Evolutionary conservation across 2,797 vertebrate species (phyloP), one percentile per base, ranked within the genome.

Genomic region (Gorsachius magnificus): DNA sequence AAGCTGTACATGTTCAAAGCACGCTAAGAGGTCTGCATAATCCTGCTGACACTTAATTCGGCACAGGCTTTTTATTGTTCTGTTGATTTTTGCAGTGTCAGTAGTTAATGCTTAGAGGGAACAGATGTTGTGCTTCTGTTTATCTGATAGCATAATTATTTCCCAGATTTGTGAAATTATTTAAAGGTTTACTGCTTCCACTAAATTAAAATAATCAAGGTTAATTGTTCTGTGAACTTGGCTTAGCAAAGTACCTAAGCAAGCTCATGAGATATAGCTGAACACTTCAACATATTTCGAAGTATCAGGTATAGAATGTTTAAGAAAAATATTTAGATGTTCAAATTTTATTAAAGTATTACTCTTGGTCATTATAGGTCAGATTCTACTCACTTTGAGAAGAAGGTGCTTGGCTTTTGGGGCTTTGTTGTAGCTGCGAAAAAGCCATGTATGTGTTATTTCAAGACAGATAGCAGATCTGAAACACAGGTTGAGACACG

Each of bases 21-120:
- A 16, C 2, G 7, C 24, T 16, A 28, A 25, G 25, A 51, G 21
- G 12, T 65, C 41, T 76, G 0, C 2, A 0, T 12, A 53, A 33
- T 72, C 33, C 31, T 88, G 51, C 60, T 90, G 79, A 68, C 13
- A 21, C 13, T 71, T 81, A 25, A 0, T 66, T 64, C 41, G 63
- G 50, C 24, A 19, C n/a, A 50, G 21, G 14, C 83, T 92, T 93
- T 72, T 53, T 60, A 8, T 28, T 87, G 36, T 72, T 76, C 41
- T 69, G 28, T 38, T 84, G 24, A 20, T 76, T 76, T 76, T 81
- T 86, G 63, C 56, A 83, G 25, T 60, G 63, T 21, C 9, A 41
- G n/a, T 74, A 48, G 71, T 66, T 89, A 65, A 56, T 56, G 19
- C 31, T 58, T 77, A 46, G 48, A 70, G 36, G 26, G 41, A 83